Percentiles rank a stretch among this genome's conserved stretches.
Evolutionary conservation across 1,140 invertebrate species (phyloP).

Genomic region (Heliconius hewitsoni): DNA sequence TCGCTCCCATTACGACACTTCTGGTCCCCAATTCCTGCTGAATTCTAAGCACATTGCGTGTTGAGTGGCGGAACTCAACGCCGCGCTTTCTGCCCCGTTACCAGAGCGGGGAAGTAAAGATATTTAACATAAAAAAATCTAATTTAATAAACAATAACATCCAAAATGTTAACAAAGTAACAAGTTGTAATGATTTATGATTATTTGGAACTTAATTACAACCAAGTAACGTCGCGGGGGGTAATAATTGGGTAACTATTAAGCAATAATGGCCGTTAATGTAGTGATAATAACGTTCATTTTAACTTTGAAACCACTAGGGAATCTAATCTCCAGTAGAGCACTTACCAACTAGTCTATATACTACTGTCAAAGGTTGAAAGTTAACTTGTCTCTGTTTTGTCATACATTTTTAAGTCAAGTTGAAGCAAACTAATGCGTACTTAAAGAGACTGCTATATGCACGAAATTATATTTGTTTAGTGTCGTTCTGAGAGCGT

Average conservation of each 20-base stretch:
- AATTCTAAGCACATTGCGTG: too few relatives aligned
- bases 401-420: constrained; percentile 28
- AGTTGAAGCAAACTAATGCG: constrained; percentile 19
- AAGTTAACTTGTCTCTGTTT: constrained; percentile 20
- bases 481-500: constrained; percentile 4
- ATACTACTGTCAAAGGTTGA: constrained; percentile 25
- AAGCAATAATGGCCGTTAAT: constrained; percentile 33
- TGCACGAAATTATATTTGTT: constrained; percentile 14
- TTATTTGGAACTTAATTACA: constrained; percentile 28
- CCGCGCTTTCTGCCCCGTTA: too few relatives aligned
- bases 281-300: constrained; percentile 37
- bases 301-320: constrained; percentile 23
- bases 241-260: constrained; percentile 32
- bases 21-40: too few relatives aligned
- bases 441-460: constrained; percentile 22
- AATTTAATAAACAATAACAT: not conserved
- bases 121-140: not conserved
- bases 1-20: too few relatives aligned
- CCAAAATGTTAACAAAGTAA: not conserved
- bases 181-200: constrained; percentile 31
- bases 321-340: constrained; percentile 37
- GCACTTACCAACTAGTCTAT: constrained; percentile 33
- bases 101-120: not conserved
- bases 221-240: constrained; percentile 30
- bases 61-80: too few relatives aligned